Conservation (phyloP, 2,888 invertebrate species). For the Harpagoxenus sublaevis region DNA sequence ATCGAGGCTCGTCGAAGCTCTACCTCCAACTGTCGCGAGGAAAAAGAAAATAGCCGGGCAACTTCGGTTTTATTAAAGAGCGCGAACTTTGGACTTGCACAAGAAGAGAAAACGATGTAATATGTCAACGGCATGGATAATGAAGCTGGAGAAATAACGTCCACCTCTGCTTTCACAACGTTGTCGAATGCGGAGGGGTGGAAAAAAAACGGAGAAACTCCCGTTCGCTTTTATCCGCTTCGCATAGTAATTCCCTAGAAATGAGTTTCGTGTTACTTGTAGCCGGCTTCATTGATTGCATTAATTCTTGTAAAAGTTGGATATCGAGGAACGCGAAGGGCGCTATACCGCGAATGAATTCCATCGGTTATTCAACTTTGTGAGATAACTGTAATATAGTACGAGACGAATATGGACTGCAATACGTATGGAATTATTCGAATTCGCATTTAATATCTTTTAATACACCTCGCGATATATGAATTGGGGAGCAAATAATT, state of each 20-base stretch:
- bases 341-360: conserved; percentile 34
- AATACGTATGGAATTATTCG: conserved; percentile 9
- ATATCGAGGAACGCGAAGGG: conserved; percentile 44
- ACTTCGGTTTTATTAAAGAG: conserved; percentile 56
- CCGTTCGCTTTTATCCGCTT: conserved; percentile 52
- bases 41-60: conserved; percentile 39
- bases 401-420: neutral
- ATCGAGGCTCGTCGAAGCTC: conserved; percentile 27
- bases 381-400: conserved; percentile 38
- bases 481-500: neutral
- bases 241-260: conserved; percentile 53
- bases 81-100: conserved; percentile 47
- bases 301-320: conserved; percentile 50
- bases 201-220: conserved; percentile 41
- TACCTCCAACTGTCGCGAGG: neutral
- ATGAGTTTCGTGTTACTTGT: conserved; percentile 52
- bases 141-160: conserved; percentile 54
- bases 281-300: conserved; percentile 49
- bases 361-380: conserved; percentile 34
- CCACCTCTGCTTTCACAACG: conserved; percentile 19
- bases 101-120: conserved; percentile 56
- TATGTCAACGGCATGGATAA: conserved; percentile 58
- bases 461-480: neutral
- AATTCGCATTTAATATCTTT: conserved; percentile 14
- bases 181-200: conserved; percentile 24